Evolutionary conservation across 2,888 invertebrate genomes (phyloP).

Genomic region (Sylvicola cinctus): DNA sequence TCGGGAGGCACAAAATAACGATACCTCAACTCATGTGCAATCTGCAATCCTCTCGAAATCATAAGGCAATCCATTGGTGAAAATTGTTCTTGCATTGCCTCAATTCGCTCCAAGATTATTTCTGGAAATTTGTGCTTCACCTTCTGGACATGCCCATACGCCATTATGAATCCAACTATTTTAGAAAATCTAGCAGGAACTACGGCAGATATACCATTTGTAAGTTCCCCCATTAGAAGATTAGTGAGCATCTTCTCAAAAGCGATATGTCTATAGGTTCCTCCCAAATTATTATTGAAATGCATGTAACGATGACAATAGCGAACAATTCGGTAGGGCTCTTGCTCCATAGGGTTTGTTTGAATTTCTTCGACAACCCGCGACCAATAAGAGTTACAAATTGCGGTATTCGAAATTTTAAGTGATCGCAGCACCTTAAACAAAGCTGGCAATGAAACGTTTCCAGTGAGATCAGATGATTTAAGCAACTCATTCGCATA

Average conservation of each 20-base stretch:
- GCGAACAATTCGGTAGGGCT: conserved; percentile 17
- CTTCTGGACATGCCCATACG: conserved; percentile 23
- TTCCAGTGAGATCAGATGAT: conserved; percentile 14
- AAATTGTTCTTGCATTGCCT: conserved; percentile 24
- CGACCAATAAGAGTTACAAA: conserved; percentile 29
- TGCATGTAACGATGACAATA: conserved; percentile 31
- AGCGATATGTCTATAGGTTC: conserved; percentile 27
- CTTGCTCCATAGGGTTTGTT: conserved; percentile 11
- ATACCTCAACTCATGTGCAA: conserved; percentile 18
- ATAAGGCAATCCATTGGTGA: conserved; percentile 22
- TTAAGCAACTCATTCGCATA: conserved; percentile 17
- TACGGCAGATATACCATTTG: conserved; percentile 17
- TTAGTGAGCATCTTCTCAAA: conserved; percentile 26
- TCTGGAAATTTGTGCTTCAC: conserved; percentile 16
- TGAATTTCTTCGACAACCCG: conserved; percentile 20
- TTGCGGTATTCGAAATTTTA: conserved; percentile 25
- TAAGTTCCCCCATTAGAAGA: conserved; percentile 20
- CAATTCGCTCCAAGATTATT: conserved; percentile 20
- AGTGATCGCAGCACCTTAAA: conserved; percentile 26
- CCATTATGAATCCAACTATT: conserved; percentile 25
- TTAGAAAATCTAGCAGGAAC: conserved; percentile 24
- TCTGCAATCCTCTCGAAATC: conserved; percentile 26
- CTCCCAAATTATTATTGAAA: conserved; percentile 30
- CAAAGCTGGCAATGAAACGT: conserved; percentile 18
- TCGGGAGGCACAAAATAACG: conserved; percentile 12